Base-by-base conservation (phyloP, 2,888 invertebrate species). In the Scaeva pyrastri region DNA sequence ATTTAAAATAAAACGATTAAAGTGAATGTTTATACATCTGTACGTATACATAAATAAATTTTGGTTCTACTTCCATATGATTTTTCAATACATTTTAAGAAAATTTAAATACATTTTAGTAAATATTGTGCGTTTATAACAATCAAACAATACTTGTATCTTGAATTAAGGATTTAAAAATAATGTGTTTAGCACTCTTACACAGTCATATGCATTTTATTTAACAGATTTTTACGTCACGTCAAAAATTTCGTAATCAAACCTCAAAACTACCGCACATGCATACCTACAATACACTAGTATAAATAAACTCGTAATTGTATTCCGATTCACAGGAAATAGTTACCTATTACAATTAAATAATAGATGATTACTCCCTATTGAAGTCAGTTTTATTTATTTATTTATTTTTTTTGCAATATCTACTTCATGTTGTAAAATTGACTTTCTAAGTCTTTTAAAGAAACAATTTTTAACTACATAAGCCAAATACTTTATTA, bases 401-500 rank as follows among this genome's bases (percentile, higher is more conserved):
- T 2, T 21, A n/a, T 39, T 62, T 23, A 11, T 43, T 5, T 26
- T 52, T 39, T 50, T 23, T 39, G 12, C 50, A 50, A 48, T 48
- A 50, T 19, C 58, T 58, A 60, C 41, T 52, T 52, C 23, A 26
- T 26, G 14, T 52, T 52, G n/a, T n/a, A 12, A 26, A 39, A 41
- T 60, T 68, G 68, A 39, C 39, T 68, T 31, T 68, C 39, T 58
- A 7, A 23, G 48, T 66, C 58, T 26, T 60, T 39, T 75, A 56
- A 71, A 50, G 19, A 36, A 72, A 78, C 48, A 74, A 78, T 70
- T 48, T 60, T 36, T 52, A 45, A 50, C 36, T 19, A n/a, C n/a
- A n/a, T n/a, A 82, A 70, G 62, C 55, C 72, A 82, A 72, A 52
- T 68, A 39, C 39, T 52, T 68, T 39, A 68, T 72, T 58, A 60